phyloP scores from a whole-genome alignment of 2,888 invertebrate genomes.

The Cephalotes varians region DNA sequence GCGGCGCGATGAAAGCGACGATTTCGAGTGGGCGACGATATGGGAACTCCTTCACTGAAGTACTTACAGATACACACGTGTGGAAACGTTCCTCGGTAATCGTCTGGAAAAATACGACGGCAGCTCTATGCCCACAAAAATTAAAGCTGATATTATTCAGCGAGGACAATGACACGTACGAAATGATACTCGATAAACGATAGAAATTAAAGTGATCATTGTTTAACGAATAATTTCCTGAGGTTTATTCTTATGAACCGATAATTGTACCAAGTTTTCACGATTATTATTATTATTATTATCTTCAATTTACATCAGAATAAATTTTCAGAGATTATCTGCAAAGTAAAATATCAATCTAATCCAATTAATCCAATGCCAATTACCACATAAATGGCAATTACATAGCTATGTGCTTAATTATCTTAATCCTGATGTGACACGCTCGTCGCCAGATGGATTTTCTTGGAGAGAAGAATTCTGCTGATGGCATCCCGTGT shows the following conservation, averaged over 20 bases:
- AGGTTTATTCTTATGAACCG: background rate
- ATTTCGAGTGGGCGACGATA: slow-evolving; percentile 45
- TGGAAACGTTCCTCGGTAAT: slow-evolving; percentile 21
- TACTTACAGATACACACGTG: slow-evolving; percentile 22
- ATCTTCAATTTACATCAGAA: background rate
- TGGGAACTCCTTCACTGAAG: slow-evolving; percentile 26
- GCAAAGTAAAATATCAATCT: background rate
- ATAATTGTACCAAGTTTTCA: background rate
- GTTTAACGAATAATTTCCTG: no score
- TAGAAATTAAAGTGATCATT: background rate
- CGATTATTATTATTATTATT: background rate
- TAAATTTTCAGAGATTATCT: background rate
- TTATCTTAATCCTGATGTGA: background rate
- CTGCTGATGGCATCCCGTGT: slow-evolving; percentile 31
- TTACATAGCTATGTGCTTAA: background rate
- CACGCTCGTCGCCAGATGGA: background rate
- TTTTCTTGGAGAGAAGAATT: background rate
- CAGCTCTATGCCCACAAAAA: background rate
- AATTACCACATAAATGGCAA: background rate
- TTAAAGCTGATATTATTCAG: background rate
- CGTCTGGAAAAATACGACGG: slow-evolving; percentile 28
- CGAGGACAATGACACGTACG: background rate
- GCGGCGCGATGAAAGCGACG: slow-evolving; percentile 30
- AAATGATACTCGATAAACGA: background rate
- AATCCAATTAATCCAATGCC: background rate